Base-by-base conservation (phyloP, 2,888 invertebrate genomes). In the Cetonia aurata region DNA sequence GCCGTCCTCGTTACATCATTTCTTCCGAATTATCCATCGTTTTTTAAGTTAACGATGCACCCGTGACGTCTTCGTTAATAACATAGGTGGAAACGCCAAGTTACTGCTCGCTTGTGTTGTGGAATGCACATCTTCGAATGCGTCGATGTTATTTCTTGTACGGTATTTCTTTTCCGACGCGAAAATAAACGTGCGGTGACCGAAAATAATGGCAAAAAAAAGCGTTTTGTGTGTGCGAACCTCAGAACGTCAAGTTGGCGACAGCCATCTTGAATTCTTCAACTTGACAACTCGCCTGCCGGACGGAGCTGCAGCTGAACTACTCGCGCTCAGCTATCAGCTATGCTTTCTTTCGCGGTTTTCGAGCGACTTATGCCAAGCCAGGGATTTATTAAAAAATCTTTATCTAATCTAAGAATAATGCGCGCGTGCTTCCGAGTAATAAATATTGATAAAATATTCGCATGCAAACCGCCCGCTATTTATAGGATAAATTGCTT, bases 201-300 rank as follows among this genome's bases (percentile, higher is more conserved):
- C 50, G 67, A 75, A 75, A 75, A 71, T 69, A 74, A 73, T 70
- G 74, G 72, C 71, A 75, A 76, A 73, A 71, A 70, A 72, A 56
- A 33, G 67, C 4, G 2, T 37, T 37, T 37, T 37, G 37, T 71
- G 77, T 74, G 76, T 76, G 74, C 75, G 75, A 74, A 74, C 74
- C 77, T 80, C 78, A 82, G 75, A 79, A 80, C 80, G 79, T 82
- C 83, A 83, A 83, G 82, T 80, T 83, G 81, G 82, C 82, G 78
- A 76, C 76, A 78, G 84, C 83, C 84, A 84, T 84, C 80, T 84
- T 83, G 83, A 79, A 83, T 81, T 79, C 73, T 73, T 72, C 10
- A 4, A 37, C 37, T 72, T 69, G 69, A 69, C 69, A 69, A 65
- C 37, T 56, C 8, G 10, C 37, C 25, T 25, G 37, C 10, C 37